A percentile compares a stretch with the other conserved stretches of the same genome.
Evolutionary conservation across 2,113 vertebrate species (phyloP).

Genomic region (Ondatra zibethicus): DNA sequence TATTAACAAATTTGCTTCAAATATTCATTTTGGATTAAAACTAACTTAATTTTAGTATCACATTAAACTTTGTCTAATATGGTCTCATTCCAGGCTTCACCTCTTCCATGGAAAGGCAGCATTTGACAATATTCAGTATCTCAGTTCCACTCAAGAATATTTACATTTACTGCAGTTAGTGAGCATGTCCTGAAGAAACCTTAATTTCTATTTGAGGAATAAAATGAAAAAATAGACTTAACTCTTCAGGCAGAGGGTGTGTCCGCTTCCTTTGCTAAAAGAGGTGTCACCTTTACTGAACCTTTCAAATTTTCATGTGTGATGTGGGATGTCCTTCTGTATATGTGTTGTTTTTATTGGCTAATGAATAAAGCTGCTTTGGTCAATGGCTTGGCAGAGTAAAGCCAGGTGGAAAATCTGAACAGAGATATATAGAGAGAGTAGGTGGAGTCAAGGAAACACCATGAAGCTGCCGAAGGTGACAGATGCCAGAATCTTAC

Average conservation of each 20-base stretch:
- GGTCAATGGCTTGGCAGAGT: too few relatives aligned
- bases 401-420: too few relatives aligned
- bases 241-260: constrained; percentile 17
- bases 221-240: constrained; percentile 5
- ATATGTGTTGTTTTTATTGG: too few relatives aligned
- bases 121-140: neutral
- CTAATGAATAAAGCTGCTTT: too few relatives aligned
- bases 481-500: too few relatives aligned
- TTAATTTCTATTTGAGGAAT: constrained; percentile 52
- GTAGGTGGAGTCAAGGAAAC: too few relatives aligned
- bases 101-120: neutral
- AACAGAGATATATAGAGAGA: too few relatives aligned
- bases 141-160: neutral
- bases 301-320: constrained; percentile 50
- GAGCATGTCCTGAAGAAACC: neutral
- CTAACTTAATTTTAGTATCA: neutral
- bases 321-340: too few relatives aligned
- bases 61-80: neutral
- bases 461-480: too few relatives aligned
- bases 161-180: neutral
- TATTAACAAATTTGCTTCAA: constrained; percentile 29
- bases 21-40: neutral
- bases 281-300: constrained; percentile 17
- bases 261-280: neutral
- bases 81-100: neutral